phyloP scores from a whole-genome alignment of 1,140 invertebrate species.

The Palaemon carinicauda region DNA sequence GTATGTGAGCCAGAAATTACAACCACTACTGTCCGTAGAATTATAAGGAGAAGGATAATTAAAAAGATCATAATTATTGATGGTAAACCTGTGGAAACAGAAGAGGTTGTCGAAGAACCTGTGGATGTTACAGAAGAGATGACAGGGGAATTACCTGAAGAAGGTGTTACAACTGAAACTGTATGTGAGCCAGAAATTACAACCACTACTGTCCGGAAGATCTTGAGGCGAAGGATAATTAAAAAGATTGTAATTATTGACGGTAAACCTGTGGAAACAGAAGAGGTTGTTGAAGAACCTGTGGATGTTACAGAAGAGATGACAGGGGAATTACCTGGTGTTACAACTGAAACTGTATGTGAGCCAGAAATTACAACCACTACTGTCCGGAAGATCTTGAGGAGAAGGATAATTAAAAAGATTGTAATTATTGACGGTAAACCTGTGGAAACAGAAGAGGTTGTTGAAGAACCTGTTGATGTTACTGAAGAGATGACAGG shows the following conservation, averaged over 20 bases:
- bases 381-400: no score
- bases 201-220: not conserved
- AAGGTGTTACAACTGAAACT: constrained; percentile 5
- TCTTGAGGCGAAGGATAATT: not conserved
- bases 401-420: not conserved
- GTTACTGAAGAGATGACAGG: not conserved
- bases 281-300: constrained; percentile 10
- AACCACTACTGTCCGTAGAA: not conserved
- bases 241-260: constrained; percentile 32
- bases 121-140: constrained; percentile 20
- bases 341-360: no score
- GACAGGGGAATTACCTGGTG: not conserved
- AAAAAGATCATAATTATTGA: constrained; percentile 35
- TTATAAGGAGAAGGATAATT: constrained; percentile 5
- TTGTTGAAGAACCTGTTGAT: not conserved
- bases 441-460: not conserved
- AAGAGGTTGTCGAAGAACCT: constrained; percentile 33
- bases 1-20: not conserved
- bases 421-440: constrained; percentile 6
- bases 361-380: no score
- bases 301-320: not conserved
- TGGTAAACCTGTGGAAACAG: constrained; percentile 29
- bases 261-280: constrained; percentile 1
- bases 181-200: not conserved
- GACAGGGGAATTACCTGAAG: not conserved